Percentiles rank a stretch among this genome's conserved stretches.
These are phyloP conservation scores for Drosophila mimetica DNA, from an alignment of 2,888 invertebrate species.

Conservation along the genomic window DNA sequence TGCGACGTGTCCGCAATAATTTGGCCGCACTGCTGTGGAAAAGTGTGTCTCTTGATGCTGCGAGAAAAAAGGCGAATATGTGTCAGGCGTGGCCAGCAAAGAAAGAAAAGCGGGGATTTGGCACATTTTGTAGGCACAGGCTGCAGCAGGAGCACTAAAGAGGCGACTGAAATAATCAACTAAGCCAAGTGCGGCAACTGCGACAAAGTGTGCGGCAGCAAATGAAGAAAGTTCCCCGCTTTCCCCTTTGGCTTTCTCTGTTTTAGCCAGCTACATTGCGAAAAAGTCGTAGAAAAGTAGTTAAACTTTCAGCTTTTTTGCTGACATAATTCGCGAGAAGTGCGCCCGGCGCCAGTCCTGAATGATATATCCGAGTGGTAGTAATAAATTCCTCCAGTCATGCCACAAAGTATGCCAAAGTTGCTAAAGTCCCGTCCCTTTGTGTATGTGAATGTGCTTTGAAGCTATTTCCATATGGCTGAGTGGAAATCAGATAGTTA, in stretches of 20 bases:
- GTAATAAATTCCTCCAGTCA: conserved; percentile 63
- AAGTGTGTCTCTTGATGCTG: conserved; percentile 46
- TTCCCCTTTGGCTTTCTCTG: conserved; percentile 11
- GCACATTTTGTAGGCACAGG: conserved; percentile 72
- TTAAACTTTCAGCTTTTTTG: conserved; percentile 74
- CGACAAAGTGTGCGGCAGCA: conserved; percentile 65
- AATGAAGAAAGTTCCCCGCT: conserved; percentile 66
- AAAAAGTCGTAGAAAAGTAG: conserved; percentile 73
- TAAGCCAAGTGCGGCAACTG: conserved; percentile 64
- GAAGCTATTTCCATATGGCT: conserved; percentile 2
- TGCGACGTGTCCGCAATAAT: conserved; percentile 76
- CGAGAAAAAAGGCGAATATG: conserved; percentile 49
- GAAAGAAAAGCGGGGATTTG: conserved; percentile 56
- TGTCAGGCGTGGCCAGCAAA: conserved; percentile 57
- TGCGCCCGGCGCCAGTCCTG: conserved; percentile 49
- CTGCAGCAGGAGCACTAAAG: conserved; percentile 41
- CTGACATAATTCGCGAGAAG: conserved; percentile 67
- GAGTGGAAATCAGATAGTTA: background rate
- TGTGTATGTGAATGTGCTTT: conserved; percentile 2
- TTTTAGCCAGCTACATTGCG: conserved; percentile 39
- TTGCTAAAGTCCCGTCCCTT: conserved; percentile 28
- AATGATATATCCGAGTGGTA: conserved; percentile 63
- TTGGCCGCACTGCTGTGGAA: conserved; percentile 62
- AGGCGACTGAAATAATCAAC: conserved; percentile 68
- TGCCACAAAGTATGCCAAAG: conserved; percentile 56